Percentiles rank a stretch among this genome's conserved stretches.
phyloP scores from a whole-genome alignment of 1,140 invertebrate species.

The Zelostemma sp. region DNA sequence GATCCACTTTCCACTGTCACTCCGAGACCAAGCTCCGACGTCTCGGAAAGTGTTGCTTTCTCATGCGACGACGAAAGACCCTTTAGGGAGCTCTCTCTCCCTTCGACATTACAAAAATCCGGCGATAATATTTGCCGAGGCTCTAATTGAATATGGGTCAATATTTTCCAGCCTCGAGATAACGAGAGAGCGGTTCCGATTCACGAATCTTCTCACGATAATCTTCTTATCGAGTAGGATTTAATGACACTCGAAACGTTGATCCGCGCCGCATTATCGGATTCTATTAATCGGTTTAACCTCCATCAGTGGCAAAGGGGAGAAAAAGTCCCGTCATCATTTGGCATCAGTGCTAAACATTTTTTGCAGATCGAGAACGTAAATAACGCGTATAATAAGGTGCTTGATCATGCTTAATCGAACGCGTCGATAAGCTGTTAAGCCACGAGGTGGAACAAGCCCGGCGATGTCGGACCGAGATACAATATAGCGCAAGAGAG shows the following conservation, averaged over 20 bases:
- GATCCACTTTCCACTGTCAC: slow-evolving; percentile 1
- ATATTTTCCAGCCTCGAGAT: too few relatives aligned
- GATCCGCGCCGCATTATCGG: not conserved
- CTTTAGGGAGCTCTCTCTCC: not conserved
- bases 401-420: slow-evolving; percentile 41
- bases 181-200: too few relatives aligned
- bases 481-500: not conserved
- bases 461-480: not conserved
- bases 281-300: slow-evolving; percentile 1
- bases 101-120: not conserved
- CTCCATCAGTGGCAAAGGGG: not conserved
- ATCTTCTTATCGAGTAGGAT: too few relatives aligned
- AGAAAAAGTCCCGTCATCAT: slow-evolving; percentile 1
- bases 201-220: too few relatives aligned
- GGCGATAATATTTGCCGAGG: too few relatives aligned
- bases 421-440: slow-evolving; percentile 28
- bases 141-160: too few relatives aligned
- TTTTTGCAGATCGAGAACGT: slow-evolving; percentile 18
- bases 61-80: not conserved
- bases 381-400: slow-evolving; percentile 40
- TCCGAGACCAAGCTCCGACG: not conserved
- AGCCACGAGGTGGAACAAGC: slow-evolving; percentile 7
- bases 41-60: not conserved
- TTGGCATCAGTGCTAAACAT: slow-evolving; percentile 8
- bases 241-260: not conserved